A percentile compares a stretch with the other conserved stretches of the same genome.
These are phyloP conservation scores for Amblyjoppa proteus DNA, from an alignment of 2,888 invertebrate genomes.

Conservation along the genomic window DNA sequence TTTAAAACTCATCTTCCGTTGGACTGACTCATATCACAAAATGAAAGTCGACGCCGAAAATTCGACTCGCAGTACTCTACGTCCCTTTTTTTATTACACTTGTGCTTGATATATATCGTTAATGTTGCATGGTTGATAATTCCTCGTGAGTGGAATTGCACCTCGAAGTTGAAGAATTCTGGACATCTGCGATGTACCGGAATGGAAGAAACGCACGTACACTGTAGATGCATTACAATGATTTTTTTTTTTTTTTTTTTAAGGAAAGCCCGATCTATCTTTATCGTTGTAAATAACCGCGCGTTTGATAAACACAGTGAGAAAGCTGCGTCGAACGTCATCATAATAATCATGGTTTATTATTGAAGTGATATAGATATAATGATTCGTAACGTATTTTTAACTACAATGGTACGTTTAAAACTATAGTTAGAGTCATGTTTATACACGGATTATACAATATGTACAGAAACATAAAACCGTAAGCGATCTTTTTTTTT, in stretches of 20 bases:
- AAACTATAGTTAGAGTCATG: constrained; percentile 82
- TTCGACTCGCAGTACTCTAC: not conserved
- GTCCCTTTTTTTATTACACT: constrained; percentile 6
- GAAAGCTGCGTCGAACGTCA: constrained; percentile 67
- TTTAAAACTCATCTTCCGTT: not conserved
- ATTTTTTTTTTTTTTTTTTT: constrained; percentile 31
- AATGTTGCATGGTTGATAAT: constrained; percentile 43
- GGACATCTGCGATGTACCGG: constrained; percentile 45
- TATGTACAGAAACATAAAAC: constrained; percentile 84
- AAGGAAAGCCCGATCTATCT: constrained; percentile 20
- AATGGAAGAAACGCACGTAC: constrained; percentile 30
- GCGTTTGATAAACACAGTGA: not conserved
- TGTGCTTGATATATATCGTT: constrained; percentile 20
- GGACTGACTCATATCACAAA: constrained; percentile 31
- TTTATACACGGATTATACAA: constrained; percentile 85
- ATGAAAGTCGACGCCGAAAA: constrained; percentile 17
- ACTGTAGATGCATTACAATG: constrained; percentile 28
- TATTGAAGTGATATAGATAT: constrained; percentile 84
- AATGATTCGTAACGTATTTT: constrained; percentile 84
- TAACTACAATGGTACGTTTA: constrained; percentile 84
- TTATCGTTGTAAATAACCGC: not conserved
- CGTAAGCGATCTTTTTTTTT: constrained; percentile 76
- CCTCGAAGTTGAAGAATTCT: constrained; percentile 46
- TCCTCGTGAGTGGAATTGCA: constrained; percentile 54
- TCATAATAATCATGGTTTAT: constrained; percentile 84